Percentiles rank a stretch among this genome's conserved stretches.
These are phyloP conservation scores for Sceloporus tristichus DNA, from an alignment of 2,113 vertebrate genomes.

Conservation along the genomic window DNA sequence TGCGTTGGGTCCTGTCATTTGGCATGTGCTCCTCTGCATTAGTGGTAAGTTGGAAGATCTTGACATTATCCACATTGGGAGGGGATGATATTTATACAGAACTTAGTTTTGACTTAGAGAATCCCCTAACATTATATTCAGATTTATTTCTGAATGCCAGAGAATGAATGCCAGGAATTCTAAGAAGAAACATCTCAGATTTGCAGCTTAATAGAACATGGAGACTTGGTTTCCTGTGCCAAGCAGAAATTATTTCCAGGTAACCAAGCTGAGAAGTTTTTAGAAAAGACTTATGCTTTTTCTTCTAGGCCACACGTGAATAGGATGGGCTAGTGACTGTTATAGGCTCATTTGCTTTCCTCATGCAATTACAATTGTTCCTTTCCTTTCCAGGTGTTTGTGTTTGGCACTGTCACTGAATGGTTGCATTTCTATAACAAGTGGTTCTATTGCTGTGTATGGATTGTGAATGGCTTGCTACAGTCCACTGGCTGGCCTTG, in stretches of 20 bases:
- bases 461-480: slow-evolving; percentile 93
- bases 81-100: neutral
- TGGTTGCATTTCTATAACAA: slow-evolving; percentile 95
- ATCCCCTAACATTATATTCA: neutral
- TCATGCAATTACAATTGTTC: neutral
- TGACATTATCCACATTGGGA: neutral
- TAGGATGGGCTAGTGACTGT: neutral
- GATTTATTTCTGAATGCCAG: neutral
- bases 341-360: neutral
- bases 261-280: neutral
- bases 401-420: slow-evolving; percentile 92
- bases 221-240: neutral
- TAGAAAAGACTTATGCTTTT: neutral
- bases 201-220: neutral
- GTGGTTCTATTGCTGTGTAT: slow-evolving; percentile 90
- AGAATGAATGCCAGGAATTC: neutral
- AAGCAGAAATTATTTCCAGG: neutral
- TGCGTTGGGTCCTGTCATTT: slow-evolving; percentile 91
- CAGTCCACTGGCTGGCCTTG: slow-evolving; percentile 98
- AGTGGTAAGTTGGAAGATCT: slow-evolving; percentile 82
- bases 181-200: neutral
- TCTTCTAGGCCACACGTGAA: neutral
- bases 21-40: slow-evolving; percentile 95
- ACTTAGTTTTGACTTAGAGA: neutral
- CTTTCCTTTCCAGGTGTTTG: slow-evolving; percentile 79